Conservation (phyloP, 30 jellyfish, hydroid and myxozoan species). For the Mastigias papua region DNA sequence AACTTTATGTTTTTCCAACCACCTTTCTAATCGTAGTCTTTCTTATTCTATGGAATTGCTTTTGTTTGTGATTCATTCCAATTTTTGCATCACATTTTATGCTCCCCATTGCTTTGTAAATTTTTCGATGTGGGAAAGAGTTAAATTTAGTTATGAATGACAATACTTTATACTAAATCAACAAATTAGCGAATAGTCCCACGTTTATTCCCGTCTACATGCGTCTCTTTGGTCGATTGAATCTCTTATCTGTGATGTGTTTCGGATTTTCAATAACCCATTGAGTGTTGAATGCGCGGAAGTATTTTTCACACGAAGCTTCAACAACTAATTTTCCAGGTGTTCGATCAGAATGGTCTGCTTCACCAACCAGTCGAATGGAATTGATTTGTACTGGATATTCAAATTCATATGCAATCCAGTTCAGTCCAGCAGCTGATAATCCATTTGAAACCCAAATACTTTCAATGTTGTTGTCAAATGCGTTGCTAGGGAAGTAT, state of each 20-base stretch:
- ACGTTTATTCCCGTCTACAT: background rate
- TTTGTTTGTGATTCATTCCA: too few species aligned
- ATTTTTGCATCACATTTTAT: too few species aligned
- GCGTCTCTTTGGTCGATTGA: constrained; percentile 79
- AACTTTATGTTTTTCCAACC: too few species aligned
- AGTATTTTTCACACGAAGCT: constrained; percentile 97
- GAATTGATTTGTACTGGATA: constrained; percentile 88
- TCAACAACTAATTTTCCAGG: constrained; percentile 87
- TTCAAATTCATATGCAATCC: constrained; percentile 97
- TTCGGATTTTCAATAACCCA: constrained; percentile 91
- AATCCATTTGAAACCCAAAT: constrained; percentile 97
- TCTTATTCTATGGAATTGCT: too few species aligned
- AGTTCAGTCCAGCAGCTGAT: constrained; percentile 93
- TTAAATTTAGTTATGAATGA: background rate
- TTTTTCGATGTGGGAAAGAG: too few species aligned
- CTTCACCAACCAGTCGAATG: constrained; percentile 89
- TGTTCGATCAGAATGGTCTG: constrained; percentile 90
- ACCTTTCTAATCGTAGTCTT: too few species aligned
- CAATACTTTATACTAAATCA: background rate
- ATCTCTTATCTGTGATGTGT: constrained; percentile 88
- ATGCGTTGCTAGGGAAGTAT: constrained; percentile 96
- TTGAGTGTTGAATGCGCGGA: constrained; percentile 85
- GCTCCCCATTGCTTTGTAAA: too few species aligned
- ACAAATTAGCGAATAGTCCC: background rate
- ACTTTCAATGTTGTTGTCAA: constrained; percentile 93